Evolutionary conservation across 2,888 invertebrate genomes (phyloP).

Genomic region (Charanyca ferruginea): DNA sequence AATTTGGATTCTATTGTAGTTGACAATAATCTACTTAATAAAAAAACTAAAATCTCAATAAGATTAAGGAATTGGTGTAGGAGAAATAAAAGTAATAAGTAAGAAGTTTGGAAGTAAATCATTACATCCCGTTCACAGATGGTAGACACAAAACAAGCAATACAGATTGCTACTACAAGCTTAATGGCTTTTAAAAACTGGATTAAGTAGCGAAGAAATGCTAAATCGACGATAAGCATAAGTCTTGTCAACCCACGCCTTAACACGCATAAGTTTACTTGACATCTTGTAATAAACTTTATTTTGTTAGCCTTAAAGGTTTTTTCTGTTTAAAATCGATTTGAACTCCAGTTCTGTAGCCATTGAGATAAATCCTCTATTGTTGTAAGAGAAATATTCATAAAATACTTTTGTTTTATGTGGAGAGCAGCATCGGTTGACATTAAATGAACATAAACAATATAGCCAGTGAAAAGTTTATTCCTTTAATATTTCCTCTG

Average conservation of each 20-base stretch:
- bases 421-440: conserved; percentile 36
- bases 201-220: conserved; percentile 89
- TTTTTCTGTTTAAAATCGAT: conserved; percentile 56
- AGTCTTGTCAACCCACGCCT: conserved; percentile 88
- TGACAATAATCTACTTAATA: conserved; percentile 4
- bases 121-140: conserved; percentile 62
- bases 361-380: conserved; percentile 65
- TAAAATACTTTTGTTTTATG: conserved; percentile 56
- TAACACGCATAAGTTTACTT: conserved; percentile 58
- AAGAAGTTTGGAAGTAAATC: conserved; percentile 57
- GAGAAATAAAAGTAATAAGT: conserved; percentile 38
- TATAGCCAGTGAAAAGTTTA: conserved; percentile 28
- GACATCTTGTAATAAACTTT: conserved; percentile 67
- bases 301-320: conserved; percentile 65
- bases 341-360: conserved; percentile 49
- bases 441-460: conserved; percentile 46
- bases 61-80: conserved; percentile 20
- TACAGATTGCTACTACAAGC: conserved; percentile 86
- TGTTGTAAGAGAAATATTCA: conserved; percentile 56
- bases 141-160: conserved; percentile 78
- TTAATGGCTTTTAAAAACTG: conserved; percentile 88
- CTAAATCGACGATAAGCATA: conserved; percentile 89
- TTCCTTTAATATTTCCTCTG: conserved; percentile 21
- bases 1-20: conserved; percentile 8
- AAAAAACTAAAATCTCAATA: conserved; percentile 1